Conservation (phyloP, 2,888 invertebrate genomes). For the Melanostoma mellinum region DNA sequence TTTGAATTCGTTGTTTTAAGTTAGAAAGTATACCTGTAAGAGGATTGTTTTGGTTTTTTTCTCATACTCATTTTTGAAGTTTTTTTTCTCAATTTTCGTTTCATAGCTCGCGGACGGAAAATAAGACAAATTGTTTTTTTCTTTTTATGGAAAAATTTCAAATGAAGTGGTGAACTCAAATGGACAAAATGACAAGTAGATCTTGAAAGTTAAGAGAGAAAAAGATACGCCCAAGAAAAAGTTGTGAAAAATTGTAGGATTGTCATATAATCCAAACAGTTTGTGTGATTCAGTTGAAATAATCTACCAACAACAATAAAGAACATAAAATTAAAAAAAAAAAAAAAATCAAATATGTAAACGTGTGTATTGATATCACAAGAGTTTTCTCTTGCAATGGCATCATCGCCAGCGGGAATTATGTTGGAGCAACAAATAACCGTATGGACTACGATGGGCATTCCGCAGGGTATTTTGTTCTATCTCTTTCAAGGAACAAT, state of each 20-base stretch:
- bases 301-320: not conserved
- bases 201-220: conserved; percentile 3
- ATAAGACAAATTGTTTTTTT: conserved; percentile 5
- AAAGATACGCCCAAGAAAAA: not conserved
- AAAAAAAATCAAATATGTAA: conserved; percentile 86
- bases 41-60: conserved; percentile 1
- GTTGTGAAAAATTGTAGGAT: not conserved
- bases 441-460: conserved; percentile 92
- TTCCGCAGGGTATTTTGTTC: conserved; percentile 91
- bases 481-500: conserved; percentile 97
- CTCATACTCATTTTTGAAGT: not conserved
- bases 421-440: conserved; percentile 86
- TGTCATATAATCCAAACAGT: conserved; percentile 2
- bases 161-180: conserved; percentile 16
- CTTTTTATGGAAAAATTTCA: not conserved
- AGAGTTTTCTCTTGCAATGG: conserved; percentile 92
- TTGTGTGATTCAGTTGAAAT: conserved; percentile 13
- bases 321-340: conserved; percentile 27
- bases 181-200: conserved; percentile 48
- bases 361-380: conserved; percentile 96
- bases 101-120: conserved; percentile 32
- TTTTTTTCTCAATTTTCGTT: conserved; percentile 7
- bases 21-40: conserved; percentile 33
- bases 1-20: conserved; percentile 14
- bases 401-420: conserved; percentile 76